Base-by-base conservation (phyloP, 2,888 invertebrate species). In the Meloe dianella region DNA sequence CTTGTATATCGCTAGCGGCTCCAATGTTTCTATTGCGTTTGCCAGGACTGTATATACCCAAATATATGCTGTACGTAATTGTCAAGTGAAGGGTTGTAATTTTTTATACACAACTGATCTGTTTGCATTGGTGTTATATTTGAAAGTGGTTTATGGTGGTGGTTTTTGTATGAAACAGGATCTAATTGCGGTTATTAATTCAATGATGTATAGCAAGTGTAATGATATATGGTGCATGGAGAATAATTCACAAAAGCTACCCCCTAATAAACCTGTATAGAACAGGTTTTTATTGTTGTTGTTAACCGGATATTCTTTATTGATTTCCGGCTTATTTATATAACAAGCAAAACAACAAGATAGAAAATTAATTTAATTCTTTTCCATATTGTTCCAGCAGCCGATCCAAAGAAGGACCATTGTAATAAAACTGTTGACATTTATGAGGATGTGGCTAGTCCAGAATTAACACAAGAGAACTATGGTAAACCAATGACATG, bases 341-440 rank as follows among this genome's bases (percentile, higher is more conserved):
- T 14, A 32, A 41, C 30, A 30, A 32, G 7, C n/a, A 59, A n/a
- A n/a, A n/a, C n/a, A 92, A 95, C 95, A 80, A 82, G 30, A 2
- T 7, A n/a, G 12, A 59, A 59, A 59, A 29, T 24, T 14, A 10
- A 17, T 27, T 59, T n/a, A 32, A 32, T 29, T 7, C 32, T 59
- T 0, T 20, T 57, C 24, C 22, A 9, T 56, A 17, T 41, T 35
- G 47, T 51, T 83, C 2, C 83, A 85, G 86, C 87, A 12, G 14
- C 47, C 83, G 91, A 90, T 77, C 87, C 88, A 64, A 91, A 91
- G 82, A 89, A 93, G 77, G 95, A 94, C 85, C 94, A 95, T 81
- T 96, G 96, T 85, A 96, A 96, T 85, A 95, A 95, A 85, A 96
- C 96, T 12, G 95, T 96, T 75, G 95, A 95, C 80, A 94, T 96